A percentile compares a stretch with the other conserved stretches of the same genome.
Conservation (phyloP, 2,888 invertebrate genomes). For the Sipha maydis region DNA sequence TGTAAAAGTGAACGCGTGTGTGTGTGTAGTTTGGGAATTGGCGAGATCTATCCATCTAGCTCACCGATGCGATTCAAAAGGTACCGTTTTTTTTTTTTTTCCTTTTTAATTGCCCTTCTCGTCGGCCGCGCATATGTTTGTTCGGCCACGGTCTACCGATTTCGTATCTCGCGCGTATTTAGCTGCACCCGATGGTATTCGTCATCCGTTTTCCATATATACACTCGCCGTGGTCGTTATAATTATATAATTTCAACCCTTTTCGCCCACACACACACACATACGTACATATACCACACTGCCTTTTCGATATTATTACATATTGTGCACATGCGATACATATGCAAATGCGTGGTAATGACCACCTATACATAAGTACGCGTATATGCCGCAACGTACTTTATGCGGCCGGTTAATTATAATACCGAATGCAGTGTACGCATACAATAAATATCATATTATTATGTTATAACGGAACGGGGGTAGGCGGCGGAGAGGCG, state of each 20-base stretch:
- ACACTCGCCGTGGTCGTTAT: neutral
- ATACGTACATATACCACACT: no score
- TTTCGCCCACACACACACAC: neutral
- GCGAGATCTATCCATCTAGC: neutral
- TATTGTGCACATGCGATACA: neutral
- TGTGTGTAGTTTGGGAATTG: neutral
- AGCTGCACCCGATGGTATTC: neutral
- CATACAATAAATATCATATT: no score
- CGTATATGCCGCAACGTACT: neutral
- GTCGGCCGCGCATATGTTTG: neutral
- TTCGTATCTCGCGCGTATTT: neutral
- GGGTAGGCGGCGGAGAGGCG: neutral
- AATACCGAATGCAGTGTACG: neutral
- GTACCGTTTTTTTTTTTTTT: neutral
- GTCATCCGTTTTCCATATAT: neutral
- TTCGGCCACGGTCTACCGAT: neutral
- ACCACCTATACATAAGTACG: neutral
- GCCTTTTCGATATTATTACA: neutral
- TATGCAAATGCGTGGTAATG: constrained; percentile 8
- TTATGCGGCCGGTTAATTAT: constrained; percentile 16
- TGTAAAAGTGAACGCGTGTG: neutral
- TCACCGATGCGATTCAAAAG: neutral
- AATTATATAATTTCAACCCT: neutral
- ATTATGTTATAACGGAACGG: no score
- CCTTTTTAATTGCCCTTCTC: neutral